Evolutionary conservation across 1,140 invertebrate genomes (phyloP), one percentile per base, ranked within the genome.

Genomic region (Potamilus streckersoni): DNA sequence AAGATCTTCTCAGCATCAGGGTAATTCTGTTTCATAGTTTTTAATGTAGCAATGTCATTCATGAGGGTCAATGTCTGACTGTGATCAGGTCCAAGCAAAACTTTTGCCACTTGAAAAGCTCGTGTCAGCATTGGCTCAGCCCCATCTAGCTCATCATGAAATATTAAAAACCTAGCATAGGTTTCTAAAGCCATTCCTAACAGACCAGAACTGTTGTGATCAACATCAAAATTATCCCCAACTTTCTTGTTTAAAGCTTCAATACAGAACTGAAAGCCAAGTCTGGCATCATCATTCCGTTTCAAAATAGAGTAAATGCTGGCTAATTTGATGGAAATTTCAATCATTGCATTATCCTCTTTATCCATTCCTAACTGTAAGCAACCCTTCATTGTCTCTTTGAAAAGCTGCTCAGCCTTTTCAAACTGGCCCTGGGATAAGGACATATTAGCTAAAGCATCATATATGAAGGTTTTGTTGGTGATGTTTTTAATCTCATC

Each of bases 371-470:
- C 96, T 79, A 92, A 90, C 6, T 91, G 84, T 31, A 86, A 71
- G 59, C 96, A 90, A 80, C 90, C 92, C 88, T 95, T 93, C 90
- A 97, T 93, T 2, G 97, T 95, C 67, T 92, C 92, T 17, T 94
- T 91, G 91, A 96, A 98, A 31, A 98, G 88, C 71, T 92, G 92
- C 87, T 97, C 94, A 13, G 96, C 95, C 90, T 96, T 97, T 79
- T 93, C 90, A 82, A 93, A 93, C 76, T 97, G 92, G 64, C 93
- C 93, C 67, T 91, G 90, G 82, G 95, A 92, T 84, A 96, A 93
- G 19, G 96, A 95, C 65, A 97, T 90, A 91, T 98, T 97, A 12
- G 96, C 96, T 93, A 98, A 93, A 12, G 96, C 84, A 91, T 98
- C 96, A 86, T 95, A 97, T 73, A 97, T 93, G 83, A 97, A 97